Evolutionary conservation across 2,113 vertebrate species (phyloP), one percentile per base, ranked within the genome.

Genomic region (Corythoichthys haematopterus): DNA sequence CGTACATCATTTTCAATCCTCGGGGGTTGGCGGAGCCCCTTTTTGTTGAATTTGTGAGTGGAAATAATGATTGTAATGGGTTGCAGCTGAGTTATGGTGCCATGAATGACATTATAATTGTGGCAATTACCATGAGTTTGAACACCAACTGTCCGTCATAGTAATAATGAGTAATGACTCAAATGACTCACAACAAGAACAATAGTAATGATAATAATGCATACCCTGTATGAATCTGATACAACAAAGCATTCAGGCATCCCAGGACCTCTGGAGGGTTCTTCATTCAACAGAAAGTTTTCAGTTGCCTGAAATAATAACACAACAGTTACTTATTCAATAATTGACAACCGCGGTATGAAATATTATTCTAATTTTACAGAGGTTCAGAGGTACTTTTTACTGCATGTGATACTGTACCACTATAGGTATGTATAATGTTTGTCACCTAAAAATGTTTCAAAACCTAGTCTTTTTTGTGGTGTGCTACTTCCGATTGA

Each of bases 181-280:
- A 80, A 87, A 85, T 75, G 81, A 84, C 68, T 46, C 65, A 75
- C 20, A 65, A 72, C 50, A 79, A 78, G n/a, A 76, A 81, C 52
- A 68, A 78, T 55, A 78, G 70, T n/a, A 70, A 67, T 70, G 80
- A 77, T 76, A 69, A 78, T 72, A 68, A 84, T 79, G 84, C 90
- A 75, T 91, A 93, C 92, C 91, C 91, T 90, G 90, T 93, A 93
- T 74, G 91, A 93, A 87, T 92, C 92, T 77, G 92, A 92, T 64
- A 93, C 91, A 80, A 93, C 92, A 87, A 91, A 93, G 88, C 92
- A 93, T 83, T 93, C 92, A 77, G 92, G 91, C 85, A 92, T 92
- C 84, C 91, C 91, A 66, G 89, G 90, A 81, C 89, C 92, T 91
- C 92, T 88, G 91, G 89, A 88, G 63, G 90, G 90, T 77, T 93